Percentiles rank a stretch among this genome's conserved stretches.
Evolutionary conservation across 2,888 invertebrate genomes (phyloP).

Genomic region (Choreutis nemorana): DNA sequence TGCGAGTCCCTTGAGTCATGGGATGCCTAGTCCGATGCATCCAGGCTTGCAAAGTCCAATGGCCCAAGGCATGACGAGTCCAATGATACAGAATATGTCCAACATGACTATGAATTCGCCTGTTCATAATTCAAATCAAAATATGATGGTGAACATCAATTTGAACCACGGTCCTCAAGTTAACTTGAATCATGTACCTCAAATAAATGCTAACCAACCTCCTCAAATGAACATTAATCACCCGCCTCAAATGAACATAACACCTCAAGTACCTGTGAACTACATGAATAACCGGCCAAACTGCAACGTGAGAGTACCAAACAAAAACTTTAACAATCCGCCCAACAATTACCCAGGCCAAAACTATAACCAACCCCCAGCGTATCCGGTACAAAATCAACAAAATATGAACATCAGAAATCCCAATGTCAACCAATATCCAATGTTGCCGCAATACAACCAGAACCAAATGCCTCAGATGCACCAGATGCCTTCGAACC

Average conservation of each 20-base stretch:
- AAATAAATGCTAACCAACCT: slow-evolving; percentile 26
- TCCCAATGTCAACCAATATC: slow-evolving; percentile 47
- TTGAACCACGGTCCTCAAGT: slow-evolving; percentile 20
- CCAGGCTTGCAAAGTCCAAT: slow-evolving; percentile 50
- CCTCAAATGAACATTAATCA: slow-evolving; percentile 22
- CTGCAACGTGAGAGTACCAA: slow-evolving; percentile 35
- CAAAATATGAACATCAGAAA: slow-evolving; percentile 30
- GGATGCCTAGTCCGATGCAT: slow-evolving; percentile 54
- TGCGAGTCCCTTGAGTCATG: slow-evolving; percentile 48
- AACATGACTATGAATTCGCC: slow-evolving; percentile 45
- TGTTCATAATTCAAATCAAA: slow-evolving; percentile 24
- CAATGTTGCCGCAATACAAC: slow-evolving; percentile 45
- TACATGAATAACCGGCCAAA: slow-evolving; percentile 36
- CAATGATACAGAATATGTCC: slow-evolving; percentile 51
- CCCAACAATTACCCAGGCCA: slow-evolving; percentile 46
- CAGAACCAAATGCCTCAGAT: slow-evolving; percentile 34
- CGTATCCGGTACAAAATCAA: slow-evolving; percentile 41
- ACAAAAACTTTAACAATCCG: slow-evolving; percentile 33
- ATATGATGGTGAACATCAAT: slow-evolving; percentile 35
- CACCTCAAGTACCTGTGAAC: slow-evolving; percentile 16
- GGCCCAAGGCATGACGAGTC: slow-evolving; percentile 46
- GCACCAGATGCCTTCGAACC: slow-evolving; percentile 32
- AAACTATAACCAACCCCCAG: slow-evolving; percentile 36
- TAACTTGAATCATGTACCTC: too few species aligned
- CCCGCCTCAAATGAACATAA: slow-evolving; percentile 11